A percentile compares a stretch with the other conserved stretches of the same genome.
Evolutionary conservation across 2,888 invertebrate genomes (phyloP).

Genomic region (Leptopilina drosophilae): DNA sequence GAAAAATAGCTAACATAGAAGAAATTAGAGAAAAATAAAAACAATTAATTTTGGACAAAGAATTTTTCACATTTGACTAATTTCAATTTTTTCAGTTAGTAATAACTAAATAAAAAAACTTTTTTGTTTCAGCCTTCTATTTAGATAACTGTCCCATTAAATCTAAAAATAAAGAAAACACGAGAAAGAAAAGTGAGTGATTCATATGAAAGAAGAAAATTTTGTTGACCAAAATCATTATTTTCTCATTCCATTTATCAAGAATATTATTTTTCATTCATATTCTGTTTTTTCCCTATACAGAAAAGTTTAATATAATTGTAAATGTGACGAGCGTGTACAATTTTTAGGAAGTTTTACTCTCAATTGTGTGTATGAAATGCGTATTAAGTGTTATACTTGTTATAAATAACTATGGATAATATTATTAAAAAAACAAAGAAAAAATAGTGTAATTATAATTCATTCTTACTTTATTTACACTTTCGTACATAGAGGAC

Average conservation of each 20-base stretch:
- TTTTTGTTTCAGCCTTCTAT: constrained; percentile 79
- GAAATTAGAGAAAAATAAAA: no score
- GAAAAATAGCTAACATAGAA: no score
- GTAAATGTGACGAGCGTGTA: constrained; percentile 18
- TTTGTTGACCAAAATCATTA: not conserved
- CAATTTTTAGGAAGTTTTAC: not conserved
- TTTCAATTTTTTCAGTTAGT: no score
- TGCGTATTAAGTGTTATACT: constrained; percentile 22
- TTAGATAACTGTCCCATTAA: constrained; percentile 75
- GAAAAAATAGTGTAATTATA: not conserved
- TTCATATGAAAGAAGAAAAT: not conserved
- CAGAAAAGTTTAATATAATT: constrained; percentile 7
- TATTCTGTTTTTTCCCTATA: not conserved
- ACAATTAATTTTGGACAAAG: no score
- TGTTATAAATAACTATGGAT: constrained; percentile 27
- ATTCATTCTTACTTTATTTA: not conserved
- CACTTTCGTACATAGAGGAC: not conserved
- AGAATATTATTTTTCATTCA: no score
- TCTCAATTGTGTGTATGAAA: constrained; percentile 30
- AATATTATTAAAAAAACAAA: constrained; percentile 15
- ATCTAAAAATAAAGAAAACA: not conserved
- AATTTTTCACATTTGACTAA: no score
- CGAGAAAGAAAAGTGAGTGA: not conserved
- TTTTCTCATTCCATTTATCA: not conserved
- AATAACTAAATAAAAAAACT: constrained; percentile 24